Conservation (phyloP, 1,140 invertebrate genomes). For the roundworm (Caenorhabditis elegans) region DNA sequence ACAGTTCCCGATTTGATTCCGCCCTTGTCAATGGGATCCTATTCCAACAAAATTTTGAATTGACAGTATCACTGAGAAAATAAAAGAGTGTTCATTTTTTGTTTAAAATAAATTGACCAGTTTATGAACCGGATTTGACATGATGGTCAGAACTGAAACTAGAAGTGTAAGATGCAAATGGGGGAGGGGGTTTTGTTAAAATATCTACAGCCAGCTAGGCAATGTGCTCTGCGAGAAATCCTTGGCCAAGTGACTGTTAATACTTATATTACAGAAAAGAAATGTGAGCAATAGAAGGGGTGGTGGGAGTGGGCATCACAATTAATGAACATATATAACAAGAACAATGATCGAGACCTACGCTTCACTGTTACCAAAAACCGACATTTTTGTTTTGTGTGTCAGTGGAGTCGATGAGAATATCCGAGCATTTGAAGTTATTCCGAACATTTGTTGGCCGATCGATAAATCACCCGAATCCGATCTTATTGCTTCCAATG, state of each 20-base stretch:
- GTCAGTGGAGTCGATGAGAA: background rate
- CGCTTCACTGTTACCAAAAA: background rate
- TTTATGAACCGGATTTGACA: constrained; percentile 11
- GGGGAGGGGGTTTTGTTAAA: too few relatives aligned
- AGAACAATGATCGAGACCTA: too few relatives aligned
- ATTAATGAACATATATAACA: too few relatives aligned
- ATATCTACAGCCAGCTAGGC: background rate
- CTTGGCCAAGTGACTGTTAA: too few relatives aligned
- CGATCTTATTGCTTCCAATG: background rate
- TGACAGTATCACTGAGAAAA: background rate
- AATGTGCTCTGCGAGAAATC: too few relatives aligned
- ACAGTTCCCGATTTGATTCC: constrained; percentile 17
- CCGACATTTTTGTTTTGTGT: background rate
- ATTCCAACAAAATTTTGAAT: background rate
- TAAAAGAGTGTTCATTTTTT: background rate
- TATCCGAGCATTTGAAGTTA: background rate
- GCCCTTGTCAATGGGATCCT: background rate
- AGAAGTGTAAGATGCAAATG: background rate
- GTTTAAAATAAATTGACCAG: background rate
- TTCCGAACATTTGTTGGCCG: background rate
- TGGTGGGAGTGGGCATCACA: too few relatives aligned
- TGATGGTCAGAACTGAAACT: background rate
- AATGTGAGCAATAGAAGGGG: background rate
- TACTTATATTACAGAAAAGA: background rate
- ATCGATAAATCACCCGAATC: background rate